These are phyloP conservation scores for Trissolcus brochymenae DNA, from an alignment of 2,888 invertebrate genomes.

Conservation along the genomic window DNA sequence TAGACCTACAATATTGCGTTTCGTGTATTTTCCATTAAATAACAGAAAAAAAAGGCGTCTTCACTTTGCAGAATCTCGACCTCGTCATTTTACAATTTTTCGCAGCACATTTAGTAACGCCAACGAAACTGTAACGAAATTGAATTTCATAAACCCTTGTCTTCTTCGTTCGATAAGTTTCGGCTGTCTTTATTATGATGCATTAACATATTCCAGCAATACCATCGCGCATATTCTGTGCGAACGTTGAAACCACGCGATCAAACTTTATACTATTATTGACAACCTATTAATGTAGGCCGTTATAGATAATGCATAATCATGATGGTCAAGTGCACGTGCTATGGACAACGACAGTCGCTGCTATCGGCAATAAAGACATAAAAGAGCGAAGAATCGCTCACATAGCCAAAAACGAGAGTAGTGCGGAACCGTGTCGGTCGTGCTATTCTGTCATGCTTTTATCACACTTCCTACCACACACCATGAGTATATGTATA, in stretches of 20 bases:
- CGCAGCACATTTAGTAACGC: constrained; percentile 10
- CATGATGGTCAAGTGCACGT: constrained; percentile 10
- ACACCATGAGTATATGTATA: constrained; percentile 37
- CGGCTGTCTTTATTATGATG: neutral
- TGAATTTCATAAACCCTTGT: constrained; percentile 3
- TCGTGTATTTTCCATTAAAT: no score
- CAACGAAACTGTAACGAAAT: constrained; percentile 10
- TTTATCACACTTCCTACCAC: constrained; percentile 30
- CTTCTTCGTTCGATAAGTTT: constrained; percentile 7
- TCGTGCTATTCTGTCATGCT: constrained; percentile 33
- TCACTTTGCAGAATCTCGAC: constrained; percentile 1
- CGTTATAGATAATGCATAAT: constrained; percentile 20
- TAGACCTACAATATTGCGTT: no score
- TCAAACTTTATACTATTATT: constrained; percentile 17
- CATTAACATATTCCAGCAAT: neutral
- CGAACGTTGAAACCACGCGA: neutral
- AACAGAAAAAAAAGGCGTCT: neutral
- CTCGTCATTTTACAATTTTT: constrained; percentile 1
- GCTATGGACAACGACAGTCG: constrained; percentile 13
- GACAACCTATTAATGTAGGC: constrained; percentile 15
- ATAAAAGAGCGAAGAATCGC: constrained; percentile 33
- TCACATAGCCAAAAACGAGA: constrained; percentile 16
- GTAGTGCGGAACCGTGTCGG: constrained; percentile 38
- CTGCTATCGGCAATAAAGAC: constrained; percentile 41
- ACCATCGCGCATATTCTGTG: no score